phyloP scores from a whole-genome alignment of 1,140 invertebrate genomes.

The Drosophila persimilis region DNA sequence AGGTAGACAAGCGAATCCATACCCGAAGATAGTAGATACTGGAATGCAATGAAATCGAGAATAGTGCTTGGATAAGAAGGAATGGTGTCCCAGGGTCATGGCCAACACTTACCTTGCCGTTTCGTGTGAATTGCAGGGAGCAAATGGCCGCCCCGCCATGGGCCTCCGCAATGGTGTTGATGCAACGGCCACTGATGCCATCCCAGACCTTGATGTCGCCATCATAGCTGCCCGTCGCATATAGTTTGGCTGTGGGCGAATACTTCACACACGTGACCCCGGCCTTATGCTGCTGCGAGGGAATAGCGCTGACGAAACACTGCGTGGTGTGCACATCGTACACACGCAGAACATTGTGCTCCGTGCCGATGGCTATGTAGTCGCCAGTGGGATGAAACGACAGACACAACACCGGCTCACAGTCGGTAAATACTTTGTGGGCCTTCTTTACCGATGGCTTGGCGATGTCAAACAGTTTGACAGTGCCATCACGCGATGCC shows the following conservation, averaged over 20 bases:
- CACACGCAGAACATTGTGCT: conserved; percentile 94
- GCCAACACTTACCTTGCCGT: conserved; percentile 92
- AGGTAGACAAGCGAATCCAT: conserved; percentile 98
- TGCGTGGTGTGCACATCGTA: conserved; percentile 98
- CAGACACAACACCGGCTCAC: conserved; percentile 93
- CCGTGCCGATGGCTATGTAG: conserved; percentile 95
- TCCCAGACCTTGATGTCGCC: conserved; percentile 98
- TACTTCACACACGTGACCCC: conserved; percentile 93
- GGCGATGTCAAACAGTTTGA: conserved; percentile 98
- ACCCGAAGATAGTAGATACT: conserved; percentile 97
- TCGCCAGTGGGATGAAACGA: conserved; percentile 98
- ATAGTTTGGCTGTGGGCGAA: conserved; percentile 92
- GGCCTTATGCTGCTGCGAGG: conserved; percentile 95
- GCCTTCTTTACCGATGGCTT: conserved; percentile 99
- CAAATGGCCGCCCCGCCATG: conserved; percentile 98
- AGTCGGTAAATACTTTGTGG: conserved; percentile 96
- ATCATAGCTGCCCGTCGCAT: conserved; percentile 95
- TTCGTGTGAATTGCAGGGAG: conserved; percentile 96
- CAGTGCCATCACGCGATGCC: conserved; percentile 95
- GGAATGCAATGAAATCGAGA: conserved; percentile 18
- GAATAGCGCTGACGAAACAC: conserved; percentile 96
- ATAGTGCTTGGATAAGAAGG: not conserved
- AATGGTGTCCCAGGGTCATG: not conserved
- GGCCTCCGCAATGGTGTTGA: conserved; percentile 96
- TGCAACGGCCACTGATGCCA: conserved; percentile 95